Evolutionary conservation across 2,113 vertebrate species (phyloP).

Genomic region (Lepisosteus oculatus): DNA sequence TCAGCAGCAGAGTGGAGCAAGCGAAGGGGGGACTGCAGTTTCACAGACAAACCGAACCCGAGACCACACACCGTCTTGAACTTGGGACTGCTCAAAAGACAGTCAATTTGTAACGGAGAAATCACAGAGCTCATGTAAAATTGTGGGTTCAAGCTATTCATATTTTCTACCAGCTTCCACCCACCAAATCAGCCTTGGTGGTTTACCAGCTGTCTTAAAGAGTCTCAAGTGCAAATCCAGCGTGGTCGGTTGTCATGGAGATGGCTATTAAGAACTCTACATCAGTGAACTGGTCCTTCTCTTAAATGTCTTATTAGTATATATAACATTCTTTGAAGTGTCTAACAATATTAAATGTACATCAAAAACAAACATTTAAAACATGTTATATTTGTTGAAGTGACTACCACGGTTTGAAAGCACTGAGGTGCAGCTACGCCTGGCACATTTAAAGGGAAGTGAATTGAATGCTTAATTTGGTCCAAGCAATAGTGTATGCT

Average conservation of each 20-base stretch:
- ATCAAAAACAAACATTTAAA: too few relatives aligned
- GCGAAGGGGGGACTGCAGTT: slow-evolving; percentile 7
- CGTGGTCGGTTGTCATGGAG: slow-evolving; percentile 51
- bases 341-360: slow-evolving; percentile 38
- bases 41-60: slow-evolving; percentile 30
- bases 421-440: too few relatives aligned
- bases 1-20: not conserved
- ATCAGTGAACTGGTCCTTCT: slow-evolving; percentile 49
- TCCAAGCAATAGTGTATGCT: too few relatives aligned
- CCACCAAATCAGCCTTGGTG: slow-evolving; percentile 36
- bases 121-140: too few relatives aligned
- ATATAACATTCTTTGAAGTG: slow-evolving; percentile 63
- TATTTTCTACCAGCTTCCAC: slow-evolving; percentile 28
- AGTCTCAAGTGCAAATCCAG: slow-evolving; percentile 23
- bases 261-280: slow-evolving; percentile 39
- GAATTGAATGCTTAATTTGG: too few relatives aligned
- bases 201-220: slow-evolving; percentile 46
- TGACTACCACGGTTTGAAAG: too few relatives aligned
- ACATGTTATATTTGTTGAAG: too few relatives aligned
- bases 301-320: slow-evolving; percentile 53
- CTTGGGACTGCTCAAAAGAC: slow-evolving; percentile 7
- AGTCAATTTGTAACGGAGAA: slow-evolving; percentile 14
- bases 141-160: too few relatives aligned
- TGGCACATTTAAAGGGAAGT: too few relatives aligned
- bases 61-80: slow-evolving; percentile 22